Base-by-base conservation (phyloP, 2,888 invertebrate genomes). In the Lasiommata megera region DNA sequence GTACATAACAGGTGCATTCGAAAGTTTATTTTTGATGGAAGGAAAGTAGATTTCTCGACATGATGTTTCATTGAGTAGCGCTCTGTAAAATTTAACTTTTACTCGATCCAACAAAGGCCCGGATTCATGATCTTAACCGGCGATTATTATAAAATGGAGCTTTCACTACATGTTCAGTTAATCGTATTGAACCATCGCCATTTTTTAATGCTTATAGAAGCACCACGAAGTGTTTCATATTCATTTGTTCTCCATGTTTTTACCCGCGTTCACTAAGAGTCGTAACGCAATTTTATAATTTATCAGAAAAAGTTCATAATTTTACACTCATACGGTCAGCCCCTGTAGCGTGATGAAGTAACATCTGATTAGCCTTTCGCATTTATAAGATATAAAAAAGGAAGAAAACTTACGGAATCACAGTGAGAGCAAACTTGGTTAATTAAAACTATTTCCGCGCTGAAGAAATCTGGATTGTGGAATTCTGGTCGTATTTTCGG, bases 31-130 rank as follows among this genome's bases (percentile, higher is more conserved):
- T 41, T 52, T 52, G 67, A 65, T 54, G 62, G 59, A 67, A 73
- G 65, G 71, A 76, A 79, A 77, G 74, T 66, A 56, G 70, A 72
- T 77, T 77, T 76, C 76, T 64, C 69, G 52, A 62, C 62, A 61
- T 63, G 67, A 64, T 62, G 58, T 54, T 55, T 51, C 61, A 61
- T 56, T 28, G 50, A 54, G 37, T 40, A 41, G 52, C 36, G 53
- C 54, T 43, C 36, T 53, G 41, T 48, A 62, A 60, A 58, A 52
- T 58, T 34, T 29, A 12, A 61, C 61, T 63, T 63, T 65, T 65
- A 61, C 63, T 58, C 54, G 37, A 52, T 53, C 47, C 56, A 40
- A 43, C 48, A 31, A 54, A 53, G 53, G 31, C 8, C 48, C 53
- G 50, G 41, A 51, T 31, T 17, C 41, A 46, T 54, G 43, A 59